A percentile compares a stretch with the other conserved stretches of the same genome.
Evolutionary conservation across 1,140 invertebrate species (phyloP).

Genomic region (Rhynchophorus ferrugineus): DNA sequence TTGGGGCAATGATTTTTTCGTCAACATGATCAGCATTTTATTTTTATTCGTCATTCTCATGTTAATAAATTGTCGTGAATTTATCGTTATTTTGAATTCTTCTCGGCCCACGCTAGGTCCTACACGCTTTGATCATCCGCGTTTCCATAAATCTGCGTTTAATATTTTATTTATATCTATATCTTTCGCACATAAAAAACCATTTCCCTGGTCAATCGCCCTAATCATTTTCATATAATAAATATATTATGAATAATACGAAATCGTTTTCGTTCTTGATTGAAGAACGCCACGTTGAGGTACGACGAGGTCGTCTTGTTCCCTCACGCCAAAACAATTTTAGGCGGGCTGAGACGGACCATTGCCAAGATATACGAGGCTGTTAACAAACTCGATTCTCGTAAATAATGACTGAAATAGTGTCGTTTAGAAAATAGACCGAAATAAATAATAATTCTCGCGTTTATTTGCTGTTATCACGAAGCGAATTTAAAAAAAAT

Average conservation of each 20-base stretch:
- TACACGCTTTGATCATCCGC: neutral
- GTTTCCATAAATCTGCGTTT: neutral
- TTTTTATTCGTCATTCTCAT: no score
- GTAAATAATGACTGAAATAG: neutral
- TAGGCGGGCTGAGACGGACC: no score
- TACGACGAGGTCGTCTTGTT: no score
- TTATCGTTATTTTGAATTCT: neutral
- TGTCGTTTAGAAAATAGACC: neutral
- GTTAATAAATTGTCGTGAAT: no score
- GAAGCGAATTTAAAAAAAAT: neutral
- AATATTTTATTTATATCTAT: neutral
- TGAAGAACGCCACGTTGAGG: no score
- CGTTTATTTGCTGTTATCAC: neutral
- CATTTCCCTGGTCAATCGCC: no score
- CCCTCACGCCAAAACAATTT: no score
- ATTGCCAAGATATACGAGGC: neutral
- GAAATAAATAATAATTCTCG: neutral
- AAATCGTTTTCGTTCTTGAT: no score
- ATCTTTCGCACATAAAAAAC: neutral
- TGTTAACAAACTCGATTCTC: neutral
- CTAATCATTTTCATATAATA: no score
- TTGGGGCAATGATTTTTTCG: no score
- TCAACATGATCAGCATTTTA: no score
- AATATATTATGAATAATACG: no score
- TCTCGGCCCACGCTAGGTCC: neutral